Evolutionary conservation across 2,113 vertebrate genomes (phyloP), one percentile per base, ranked within the genome.

Genomic region (Phaethornis superciliosus): DNA sequence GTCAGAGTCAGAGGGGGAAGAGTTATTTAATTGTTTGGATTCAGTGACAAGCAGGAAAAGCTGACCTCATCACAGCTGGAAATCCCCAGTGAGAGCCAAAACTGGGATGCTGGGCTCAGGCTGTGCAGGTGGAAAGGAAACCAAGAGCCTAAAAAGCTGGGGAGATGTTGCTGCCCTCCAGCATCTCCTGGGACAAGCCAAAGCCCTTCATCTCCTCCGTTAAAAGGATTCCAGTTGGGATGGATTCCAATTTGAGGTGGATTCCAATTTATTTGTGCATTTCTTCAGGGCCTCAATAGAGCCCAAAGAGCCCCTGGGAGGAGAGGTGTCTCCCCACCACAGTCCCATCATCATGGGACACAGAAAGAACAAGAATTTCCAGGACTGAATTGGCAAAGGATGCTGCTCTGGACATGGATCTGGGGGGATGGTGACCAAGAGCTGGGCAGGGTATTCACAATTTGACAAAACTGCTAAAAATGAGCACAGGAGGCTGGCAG

Each of bases 271-370:
- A 7, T 10, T 74, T 4, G 3, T 4, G 37, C 32, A 4, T 13
- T 59, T 32, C 74, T 60, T 14, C 4, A 24, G 62, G 62, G 42
- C 21, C 26, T 47, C 22, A 10, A 21, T 0, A n/a, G 28, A 58
- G 21, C 32, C 28, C 78, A 40, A 4, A 19, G n/a, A 46, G 28
- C 13, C 20, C 37, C 47, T 35, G n/a, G 56, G 58, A 55, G 32
- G 44, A 26, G 51, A 77, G 10, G 8, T 2, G 4, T 12, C 5
- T 54, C 62, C 58, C 5, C 58, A 40, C 2, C 26, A 3, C n/a
- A 5, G 7, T 3, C 71, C 52, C 72, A 47, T 6, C 51, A 17
- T 10, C 19, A 4, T 0, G 16, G 68, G 15, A 4, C 10, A 10
- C 1, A 9, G 3, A 15, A 60, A 56, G 64, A 26, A 32, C 33